Conservation (phyloP, 2,888 invertebrate genomes). For the Hypena proboscidalis region DNA sequence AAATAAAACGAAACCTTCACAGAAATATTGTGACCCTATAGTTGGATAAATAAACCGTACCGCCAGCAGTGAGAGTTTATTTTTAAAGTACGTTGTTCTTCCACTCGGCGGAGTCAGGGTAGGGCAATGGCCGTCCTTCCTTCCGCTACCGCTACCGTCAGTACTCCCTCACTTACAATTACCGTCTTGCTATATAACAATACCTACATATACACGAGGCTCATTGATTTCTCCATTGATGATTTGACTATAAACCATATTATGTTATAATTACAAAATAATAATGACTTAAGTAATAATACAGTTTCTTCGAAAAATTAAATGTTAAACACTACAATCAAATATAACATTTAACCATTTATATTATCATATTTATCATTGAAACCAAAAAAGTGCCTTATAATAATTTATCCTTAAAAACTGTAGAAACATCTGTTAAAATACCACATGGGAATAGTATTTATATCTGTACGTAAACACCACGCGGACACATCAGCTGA, state of each 20-base stretch:
- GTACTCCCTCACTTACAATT: constrained; percentile 48
- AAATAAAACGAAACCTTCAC: constrained; percentile 8
- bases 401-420: not conserved
- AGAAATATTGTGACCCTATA: constrained; percentile 7
- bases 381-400: not conserved
- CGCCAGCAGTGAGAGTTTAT: constrained; percentile 51
- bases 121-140: constrained; percentile 77
- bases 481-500: constrained; percentile 70
- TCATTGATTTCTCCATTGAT: constrained; percentile 17
- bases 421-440: constrained; percentile 10
- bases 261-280: not conserved
- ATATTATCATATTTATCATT: no score
- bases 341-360: no score
- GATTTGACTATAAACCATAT: constrained; percentile 8
- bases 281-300: constrained; percentile 8
- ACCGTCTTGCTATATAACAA: constrained; percentile 18
- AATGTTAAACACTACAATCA: no score
- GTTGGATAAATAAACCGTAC: constrained; percentile 24
- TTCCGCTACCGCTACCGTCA: constrained; percentile 60
- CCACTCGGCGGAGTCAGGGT: constrained; percentile 33
- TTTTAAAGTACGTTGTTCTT: constrained; percentile 43
- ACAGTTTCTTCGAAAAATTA: no score
- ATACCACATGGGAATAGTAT: constrained; percentile 22
- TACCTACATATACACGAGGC: constrained; percentile 10
- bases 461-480: constrained; percentile 43